Evolutionary conservation across 2,888 invertebrate genomes (phyloP).

Genomic region (Uropetala carovei): DNA sequence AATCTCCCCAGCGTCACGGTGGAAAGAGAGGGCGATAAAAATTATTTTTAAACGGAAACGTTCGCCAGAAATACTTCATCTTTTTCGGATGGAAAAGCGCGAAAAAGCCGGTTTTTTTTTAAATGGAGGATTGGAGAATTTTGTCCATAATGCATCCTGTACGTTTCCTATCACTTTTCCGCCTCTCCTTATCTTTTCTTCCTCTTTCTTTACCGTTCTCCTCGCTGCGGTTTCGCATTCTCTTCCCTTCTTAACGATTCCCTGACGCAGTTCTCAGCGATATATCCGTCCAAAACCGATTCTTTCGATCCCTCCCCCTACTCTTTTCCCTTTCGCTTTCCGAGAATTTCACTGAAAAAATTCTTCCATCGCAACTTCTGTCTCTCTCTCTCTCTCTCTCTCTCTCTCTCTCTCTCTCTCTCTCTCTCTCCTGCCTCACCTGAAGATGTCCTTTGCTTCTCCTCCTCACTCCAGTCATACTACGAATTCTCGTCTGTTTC

Average conservation of each 20-base stretch:
- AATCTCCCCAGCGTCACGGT: not conserved
- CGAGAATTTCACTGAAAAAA: no score
- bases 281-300: no score
- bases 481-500: no score
- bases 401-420: no score
- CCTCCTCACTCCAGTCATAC: no score
- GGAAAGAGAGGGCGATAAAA: not conserved
- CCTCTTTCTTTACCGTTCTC: not conserved
- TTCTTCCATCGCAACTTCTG: no score
- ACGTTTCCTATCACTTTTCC: not conserved
- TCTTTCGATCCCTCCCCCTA: no score
- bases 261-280: not conserved
- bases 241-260: not conserved
- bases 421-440: no score
- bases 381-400: no score
- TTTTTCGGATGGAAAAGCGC: not conserved
- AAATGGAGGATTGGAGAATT: not conserved
- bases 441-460: no score
- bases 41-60: slow-evolving; percentile 28
- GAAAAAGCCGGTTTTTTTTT: not conserved
- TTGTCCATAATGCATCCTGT: not conserved
- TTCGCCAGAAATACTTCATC: slow-evolving; percentile 18
- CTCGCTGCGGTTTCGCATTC: not conserved
- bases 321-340: no score
- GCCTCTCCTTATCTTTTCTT: not conserved